Percentiles rank a stretch among this genome's conserved stretches.
Evolutionary conservation across 2,797 vertebrate genomes (phyloP).

Genomic region (Diceros bicornis): DNA sequence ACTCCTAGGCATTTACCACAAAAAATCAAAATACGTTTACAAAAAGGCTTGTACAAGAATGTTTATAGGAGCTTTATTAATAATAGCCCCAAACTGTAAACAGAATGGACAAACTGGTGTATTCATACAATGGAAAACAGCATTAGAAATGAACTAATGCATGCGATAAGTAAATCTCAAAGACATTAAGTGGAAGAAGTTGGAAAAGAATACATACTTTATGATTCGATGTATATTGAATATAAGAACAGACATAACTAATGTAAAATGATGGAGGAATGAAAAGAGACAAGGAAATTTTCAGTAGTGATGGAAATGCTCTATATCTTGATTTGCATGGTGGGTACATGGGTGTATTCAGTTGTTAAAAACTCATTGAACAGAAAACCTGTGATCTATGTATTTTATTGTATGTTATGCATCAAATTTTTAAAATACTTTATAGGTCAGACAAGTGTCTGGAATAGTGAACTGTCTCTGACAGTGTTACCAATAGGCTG

Average conservation of each 20-base stretch:
- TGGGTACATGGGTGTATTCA: not conserved
- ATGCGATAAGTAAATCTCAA: not conserved
- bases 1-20: not conserved
- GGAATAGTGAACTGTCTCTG: not conserved
- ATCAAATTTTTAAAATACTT: not conserved
- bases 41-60: not conserved
- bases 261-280: not conserved
- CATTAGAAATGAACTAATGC: not conserved
- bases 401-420: not conserved
- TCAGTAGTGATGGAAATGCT: not conserved
- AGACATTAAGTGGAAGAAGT: not conserved
- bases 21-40: not conserved
- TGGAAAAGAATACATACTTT: not conserved
- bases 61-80: not conserved
- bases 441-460: not conserved
- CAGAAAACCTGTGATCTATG: not conserved
- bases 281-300: not conserved
- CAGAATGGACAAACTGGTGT: not conserved
- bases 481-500: not conserved
- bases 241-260: not conserved
- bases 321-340: not conserved
- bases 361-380: not conserved
- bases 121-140: constrained; percentile 7
- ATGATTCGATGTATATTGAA: not conserved
- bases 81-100: not conserved